Evolutionary conservation across 2,797 vertebrate genomes (phyloP), one percentile per base, ranked within the genome.

Genomic region (Prionace glauca): DNA sequence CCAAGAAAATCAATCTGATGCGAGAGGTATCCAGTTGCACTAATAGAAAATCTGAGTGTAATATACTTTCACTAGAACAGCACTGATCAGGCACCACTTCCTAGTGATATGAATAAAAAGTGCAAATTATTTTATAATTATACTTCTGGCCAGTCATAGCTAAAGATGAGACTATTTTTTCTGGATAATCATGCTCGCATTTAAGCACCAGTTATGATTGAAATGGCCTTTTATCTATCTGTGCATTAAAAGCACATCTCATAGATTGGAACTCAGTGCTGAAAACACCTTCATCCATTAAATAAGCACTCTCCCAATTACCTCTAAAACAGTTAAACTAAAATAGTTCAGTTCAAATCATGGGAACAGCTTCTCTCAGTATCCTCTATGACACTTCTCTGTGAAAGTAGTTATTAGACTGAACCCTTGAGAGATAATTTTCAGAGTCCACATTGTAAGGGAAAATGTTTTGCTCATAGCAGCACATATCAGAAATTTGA

Each of bases 91-190:
- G 4, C 50, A 60, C 26, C 50, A 60, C 86, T 60, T 88, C 26
- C 11, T 4, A 5, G 86, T 88, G 86, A 88, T 26, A 29, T 60
- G 50, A 88, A 88, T 88, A 50, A 60, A 32, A 88, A 60, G 24
- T 60, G 50, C 18, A 60, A 88, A 88, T 88, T 60, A 88, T 60
- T 88, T 88, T 60, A 88, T 88, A 60, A 88, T 88, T 88, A 88
- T 88, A 88, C 29, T 32, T 60, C 26, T 88, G 86, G 86, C 9
- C 22, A 87, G 8, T 87, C 26, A 3, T 36, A 84, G 79, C 81
- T 88, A 29, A 60, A 60, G 86, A 32, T 88, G 2, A 88, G 26
- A 60, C 86, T 1, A 88, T 88, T 16, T 60, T 88, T 88, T 32
- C 50, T 60, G 24, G 86, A 60, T 29, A 88, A 60, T 88, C 86